A percentile compares a stretch with the other conserved stretches of the same genome.
Conservation (phyloP, 2,888 invertebrate genomes). For the Nomada goodeniana region DNA sequence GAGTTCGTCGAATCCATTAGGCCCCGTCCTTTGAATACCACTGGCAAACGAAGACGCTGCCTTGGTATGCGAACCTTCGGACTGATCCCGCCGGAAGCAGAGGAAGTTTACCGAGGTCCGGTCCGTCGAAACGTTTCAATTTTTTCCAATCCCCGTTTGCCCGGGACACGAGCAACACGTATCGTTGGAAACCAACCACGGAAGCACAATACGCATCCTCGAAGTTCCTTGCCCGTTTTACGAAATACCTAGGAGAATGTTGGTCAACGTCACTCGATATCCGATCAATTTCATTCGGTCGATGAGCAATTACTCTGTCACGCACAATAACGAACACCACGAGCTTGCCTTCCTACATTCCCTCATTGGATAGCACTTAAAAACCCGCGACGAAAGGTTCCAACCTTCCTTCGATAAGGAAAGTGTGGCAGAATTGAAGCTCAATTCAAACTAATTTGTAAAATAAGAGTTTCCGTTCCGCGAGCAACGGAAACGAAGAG, state of each 20-base stretch:
- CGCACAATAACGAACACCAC: slow-evolving; percentile 41
- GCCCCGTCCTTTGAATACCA: slow-evolving; percentile 56
- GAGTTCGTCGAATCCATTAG: slow-evolving; percentile 66
- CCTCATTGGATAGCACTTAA: not conserved
- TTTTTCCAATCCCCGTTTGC: slow-evolving; percentile 24
- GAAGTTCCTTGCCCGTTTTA: too few species aligned
- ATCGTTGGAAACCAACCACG: too few species aligned
- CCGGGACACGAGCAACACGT: slow-evolving; percentile 8
- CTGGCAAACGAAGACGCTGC: slow-evolving; percentile 42
- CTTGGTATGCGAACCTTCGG: slow-evolving; percentile 33
- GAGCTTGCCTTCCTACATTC: slow-evolving; percentile 38
- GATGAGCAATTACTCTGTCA: slow-evolving; percentile 39
- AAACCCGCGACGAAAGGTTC: not conserved
- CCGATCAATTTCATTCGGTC: slow-evolving; percentile 46
- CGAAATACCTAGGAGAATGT: not conserved
- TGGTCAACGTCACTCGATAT: slow-evolving; percentile 21
- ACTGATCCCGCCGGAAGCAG: slow-evolving; percentile 48
- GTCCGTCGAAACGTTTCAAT: slow-evolving; percentile 14
- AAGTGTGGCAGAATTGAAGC: too few species aligned
- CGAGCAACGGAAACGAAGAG: too few species aligned
- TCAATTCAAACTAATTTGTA: too few species aligned
- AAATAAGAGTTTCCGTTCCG: too few species aligned
- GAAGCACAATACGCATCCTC: not conserved
- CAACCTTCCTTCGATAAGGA: too few species aligned
- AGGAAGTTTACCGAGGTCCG: slow-evolving; percentile 26